A percentile compares a stretch with the other conserved stretches of the same genome.
phyloP scores from a whole-genome alignment of 2,113 vertebrate genomes.

The Dolichallabes microphthalmus region DNA sequence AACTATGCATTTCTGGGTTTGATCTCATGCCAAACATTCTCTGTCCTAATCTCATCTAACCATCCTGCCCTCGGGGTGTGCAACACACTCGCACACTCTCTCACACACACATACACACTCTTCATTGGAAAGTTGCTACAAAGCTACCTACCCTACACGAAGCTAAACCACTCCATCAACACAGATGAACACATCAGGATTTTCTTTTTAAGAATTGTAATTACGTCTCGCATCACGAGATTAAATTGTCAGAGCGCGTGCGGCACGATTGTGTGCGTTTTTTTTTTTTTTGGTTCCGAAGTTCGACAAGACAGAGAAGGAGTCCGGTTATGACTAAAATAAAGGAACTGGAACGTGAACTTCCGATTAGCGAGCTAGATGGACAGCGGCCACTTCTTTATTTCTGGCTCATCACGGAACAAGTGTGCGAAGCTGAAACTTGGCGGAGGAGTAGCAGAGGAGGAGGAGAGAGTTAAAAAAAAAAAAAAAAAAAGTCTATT shows the following conservation, averaged over 20 bases:
- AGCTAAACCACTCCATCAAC: background rate
- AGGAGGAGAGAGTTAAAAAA: background rate
- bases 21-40: conserved; percentile 5
- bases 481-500: background rate
- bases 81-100: conserved; percentile 11
- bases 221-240: background rate
- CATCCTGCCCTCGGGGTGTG: background rate
- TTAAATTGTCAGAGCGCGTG: background rate
- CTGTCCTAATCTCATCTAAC: background rate
- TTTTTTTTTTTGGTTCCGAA: background rate
- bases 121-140: background rate
- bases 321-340: background rate
- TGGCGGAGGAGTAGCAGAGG: background rate
- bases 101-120: conserved; percentile 23
- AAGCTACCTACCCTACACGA: background rate
- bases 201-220: background rate
- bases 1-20: background rate
- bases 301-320: no score
- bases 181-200: background rate
- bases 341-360: conserved; percentile 29
- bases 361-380: background rate
- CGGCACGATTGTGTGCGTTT: background rate
- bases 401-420: conserved; percentile 24
- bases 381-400: background rate
- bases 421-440: background rate